A percentile compares a stretch with the other conserved stretches of the same genome.
phyloP scores from a whole-genome alignment of 2,797 vertebrate genomes.

The Holocentrus rufus region DNA sequence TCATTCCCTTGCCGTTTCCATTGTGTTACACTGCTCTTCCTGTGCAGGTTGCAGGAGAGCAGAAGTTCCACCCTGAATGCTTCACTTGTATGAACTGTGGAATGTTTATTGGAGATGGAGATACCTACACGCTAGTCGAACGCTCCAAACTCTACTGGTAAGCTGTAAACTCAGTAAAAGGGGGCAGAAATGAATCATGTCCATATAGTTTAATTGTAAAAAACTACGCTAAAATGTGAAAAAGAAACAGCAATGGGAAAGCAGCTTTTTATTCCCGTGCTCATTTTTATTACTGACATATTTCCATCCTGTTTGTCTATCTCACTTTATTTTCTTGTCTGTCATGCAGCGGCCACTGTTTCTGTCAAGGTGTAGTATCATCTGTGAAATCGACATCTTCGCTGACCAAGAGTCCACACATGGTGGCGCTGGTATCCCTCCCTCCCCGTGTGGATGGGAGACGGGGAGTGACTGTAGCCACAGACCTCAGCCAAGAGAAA shows the following conservation, averaged over 20 bases:
- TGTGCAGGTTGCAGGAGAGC: slow-evolving; percentile 91
- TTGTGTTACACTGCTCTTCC: slow-evolving; percentile 10
- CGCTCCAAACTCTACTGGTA: slow-evolving; percentile 90
- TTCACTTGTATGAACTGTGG: slow-evolving; percentile 91
- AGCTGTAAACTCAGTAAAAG: slow-evolving; percentile 1
- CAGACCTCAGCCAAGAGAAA: slow-evolving; percentile 76
- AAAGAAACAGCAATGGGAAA: neutral
- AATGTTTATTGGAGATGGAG: slow-evolving; percentile 92
- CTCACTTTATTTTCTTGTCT: slow-evolving; percentile 2
- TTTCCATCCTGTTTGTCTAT: neutral
- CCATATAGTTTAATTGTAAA: neutral
- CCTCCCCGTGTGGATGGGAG: slow-evolving; percentile 84
- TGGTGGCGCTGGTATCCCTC: slow-evolving; percentile 93
- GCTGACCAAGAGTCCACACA: slow-evolving; percentile 86
- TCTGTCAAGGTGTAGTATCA: slow-evolving; percentile 85
- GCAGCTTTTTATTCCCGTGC: neutral
- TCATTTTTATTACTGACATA: neutral
- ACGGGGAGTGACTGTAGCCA: slow-evolving; percentile 86
- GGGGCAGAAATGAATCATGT: neutral
- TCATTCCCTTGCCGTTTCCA: neutral
- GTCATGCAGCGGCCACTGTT: slow-evolving; percentile 87
- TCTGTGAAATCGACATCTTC: slow-evolving; percentile 79
- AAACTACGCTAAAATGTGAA: no score
- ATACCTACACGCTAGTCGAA: slow-evolving; percentile 92
- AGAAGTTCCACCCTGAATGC: slow-evolving; percentile 97